Conservation (phyloP, 1,140 invertebrate genomes). For the Micrasema longulum region DNA sequence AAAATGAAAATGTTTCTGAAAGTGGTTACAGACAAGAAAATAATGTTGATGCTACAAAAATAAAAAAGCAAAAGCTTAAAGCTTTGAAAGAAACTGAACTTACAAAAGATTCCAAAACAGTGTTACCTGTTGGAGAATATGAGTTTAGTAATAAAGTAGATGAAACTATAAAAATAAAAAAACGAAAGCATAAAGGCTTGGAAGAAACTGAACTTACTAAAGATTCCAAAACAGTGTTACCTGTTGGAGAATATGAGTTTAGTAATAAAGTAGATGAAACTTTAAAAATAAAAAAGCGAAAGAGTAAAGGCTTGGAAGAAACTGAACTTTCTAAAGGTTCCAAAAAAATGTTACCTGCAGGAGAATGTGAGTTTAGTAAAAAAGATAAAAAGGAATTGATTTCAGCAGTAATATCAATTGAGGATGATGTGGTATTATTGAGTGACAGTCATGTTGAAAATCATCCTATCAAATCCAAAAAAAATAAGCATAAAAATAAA, state of each 20-base stretch:
- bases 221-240: not conserved
- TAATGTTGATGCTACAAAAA: not conserved
- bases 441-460: too few species aligned
- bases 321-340: too few species aligned
- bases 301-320: not conserved
- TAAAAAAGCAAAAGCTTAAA: not conserved
- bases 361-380: too few species aligned
- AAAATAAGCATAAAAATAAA: conserved; percentile 29
- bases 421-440: too few species aligned
- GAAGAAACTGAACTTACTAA: not conserved
- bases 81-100: not conserved
- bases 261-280: not conserved
- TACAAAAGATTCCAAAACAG: not conserved
- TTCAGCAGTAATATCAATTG: too few species aligned
- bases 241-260: not conserved
- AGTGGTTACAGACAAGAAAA: not conserved
- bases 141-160: not conserved
- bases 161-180: not conserved
- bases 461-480: not conserved
- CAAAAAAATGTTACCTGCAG: too few species aligned
- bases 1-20: not conserved
- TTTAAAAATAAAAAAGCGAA: conserved; percentile 1
- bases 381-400: not conserved
- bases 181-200: not conserved
- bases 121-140: not conserved